These are phyloP conservation scores for Pipistrellus kuhlii DNA, from an alignment of 2,797 vertebrate species.

Conservation along the genomic window DNA sequence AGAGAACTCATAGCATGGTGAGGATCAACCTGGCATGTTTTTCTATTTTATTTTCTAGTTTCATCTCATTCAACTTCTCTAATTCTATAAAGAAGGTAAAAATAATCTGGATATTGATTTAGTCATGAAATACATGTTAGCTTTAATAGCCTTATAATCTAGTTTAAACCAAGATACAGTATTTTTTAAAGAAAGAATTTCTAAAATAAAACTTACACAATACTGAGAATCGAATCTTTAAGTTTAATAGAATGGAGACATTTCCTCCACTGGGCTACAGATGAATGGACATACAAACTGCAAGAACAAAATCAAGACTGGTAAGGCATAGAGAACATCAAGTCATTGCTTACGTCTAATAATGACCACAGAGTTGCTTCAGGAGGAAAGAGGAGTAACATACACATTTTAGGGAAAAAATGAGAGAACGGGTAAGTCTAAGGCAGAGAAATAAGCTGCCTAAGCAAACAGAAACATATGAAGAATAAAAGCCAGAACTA, in stretches of 20 bases:
- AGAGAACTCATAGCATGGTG: background rate
- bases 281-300: slow-evolving; percentile 98
- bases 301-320: slow-evolving; percentile 85
- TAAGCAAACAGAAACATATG: slow-evolving; percentile 28
- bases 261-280: slow-evolving; percentile 97
- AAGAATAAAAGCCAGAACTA: slow-evolving; percentile 1
- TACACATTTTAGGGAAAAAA: slow-evolving; percentile 33
- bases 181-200: slow-evolving; percentile 65
- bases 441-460: slow-evolving; percentile 38
- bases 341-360: background rate
- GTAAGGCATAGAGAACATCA: slow-evolving; percentile 69
- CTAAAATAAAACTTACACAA: slow-evolving; percentile 93
- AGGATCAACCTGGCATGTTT: slow-evolving; percentile 38
- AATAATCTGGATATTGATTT: slow-evolving; percentile 10
- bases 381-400: slow-evolving; percentile 47
- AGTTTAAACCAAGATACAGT: slow-evolving; percentile 48
- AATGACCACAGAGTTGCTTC: background rate
- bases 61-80: background rate
- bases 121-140: background rate
- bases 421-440: background rate
- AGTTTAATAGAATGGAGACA: slow-evolving; percentile 98
- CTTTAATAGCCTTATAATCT: slow-evolving; percentile 46
- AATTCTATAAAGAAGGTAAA: background rate
- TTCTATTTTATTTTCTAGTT: slow-evolving; percentile 23
- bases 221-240: slow-evolving; percentile 98